Evolutionary conservation across 53 echinoderm and acorn worm species (phyloP).

Genomic region (Apostichopus leukothele): DNA sequence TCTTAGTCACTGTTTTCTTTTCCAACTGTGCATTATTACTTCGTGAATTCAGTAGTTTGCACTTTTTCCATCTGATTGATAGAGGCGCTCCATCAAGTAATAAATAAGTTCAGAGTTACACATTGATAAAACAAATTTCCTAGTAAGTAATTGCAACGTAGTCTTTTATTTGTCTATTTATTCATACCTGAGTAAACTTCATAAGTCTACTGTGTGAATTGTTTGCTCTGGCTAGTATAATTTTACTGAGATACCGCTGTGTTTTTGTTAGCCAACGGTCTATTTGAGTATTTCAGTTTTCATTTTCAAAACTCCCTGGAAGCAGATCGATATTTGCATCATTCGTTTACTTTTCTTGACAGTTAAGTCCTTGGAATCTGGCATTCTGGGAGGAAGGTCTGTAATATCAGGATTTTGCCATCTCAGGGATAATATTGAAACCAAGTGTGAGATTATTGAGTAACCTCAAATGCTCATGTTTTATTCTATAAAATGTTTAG

Average conservation of each 20-base stretch:
- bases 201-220: too few species aligned
- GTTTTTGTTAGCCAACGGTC: neutral
- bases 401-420: neutral
- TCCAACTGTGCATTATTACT: too few species aligned
- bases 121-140: too few species aligned
- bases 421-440: neutral
- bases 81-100: too few species aligned
- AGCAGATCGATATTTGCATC: neutral
- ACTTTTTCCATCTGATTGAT: too few species aligned
- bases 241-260: neutral
- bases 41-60: too few species aligned
- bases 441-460: neutral
- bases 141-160: too few species aligned
- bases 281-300: neutral
- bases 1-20: too few species aligned
- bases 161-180: too few species aligned
- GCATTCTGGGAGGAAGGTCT: neutral
- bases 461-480: neutral
- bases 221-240: too few species aligned
- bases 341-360: neutral
- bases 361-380: neutral
- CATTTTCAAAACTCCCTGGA: neutral
- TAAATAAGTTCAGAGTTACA: too few species aligned
- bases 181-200: too few species aligned
- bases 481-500: neutral